A percentile compares a stretch with the other conserved stretches of the same genome.
These are phyloP conservation scores for Hippolais icterina DNA, from an alignment of 2,113 vertebrate species.

Conservation along the genomic window DNA sequence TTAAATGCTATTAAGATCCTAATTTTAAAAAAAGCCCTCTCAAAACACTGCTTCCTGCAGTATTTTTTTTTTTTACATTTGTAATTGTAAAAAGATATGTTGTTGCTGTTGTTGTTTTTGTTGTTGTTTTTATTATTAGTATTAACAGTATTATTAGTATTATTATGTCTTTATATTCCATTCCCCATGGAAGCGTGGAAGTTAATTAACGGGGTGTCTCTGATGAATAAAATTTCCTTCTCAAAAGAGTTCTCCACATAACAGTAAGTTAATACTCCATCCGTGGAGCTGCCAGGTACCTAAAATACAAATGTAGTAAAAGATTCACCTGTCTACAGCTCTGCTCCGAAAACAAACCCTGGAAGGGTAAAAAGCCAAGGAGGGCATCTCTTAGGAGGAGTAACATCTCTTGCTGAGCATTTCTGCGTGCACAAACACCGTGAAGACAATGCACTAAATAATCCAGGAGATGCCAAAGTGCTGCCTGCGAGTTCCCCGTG, in stretches of 20 bases:
- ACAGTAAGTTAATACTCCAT: neutral
- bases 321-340: neutral
- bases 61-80: conserved; percentile 41
- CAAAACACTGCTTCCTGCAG: neutral
- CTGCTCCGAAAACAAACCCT: neutral
- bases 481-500: neutral
- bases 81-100: neutral
- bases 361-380: neutral
- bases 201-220: conserved; percentile 44
- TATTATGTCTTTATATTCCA: conserved; percentile 9
- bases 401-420: neutral
- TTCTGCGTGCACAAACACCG: neutral
- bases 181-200: neutral
- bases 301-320: neutral
- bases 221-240: neutral
- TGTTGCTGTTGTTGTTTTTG: neutral
- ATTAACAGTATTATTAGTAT: neutral
- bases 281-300: neutral
- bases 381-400: neutral
- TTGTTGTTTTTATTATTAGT: neutral
- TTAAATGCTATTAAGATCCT: conserved; percentile 31
- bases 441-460: neutral
- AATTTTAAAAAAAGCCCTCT: neutral
- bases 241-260: neutral
- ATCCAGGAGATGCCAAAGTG: neutral